Conservation (phyloP, 2,888 invertebrate species). For the Lathronympha strigana region DNA sequence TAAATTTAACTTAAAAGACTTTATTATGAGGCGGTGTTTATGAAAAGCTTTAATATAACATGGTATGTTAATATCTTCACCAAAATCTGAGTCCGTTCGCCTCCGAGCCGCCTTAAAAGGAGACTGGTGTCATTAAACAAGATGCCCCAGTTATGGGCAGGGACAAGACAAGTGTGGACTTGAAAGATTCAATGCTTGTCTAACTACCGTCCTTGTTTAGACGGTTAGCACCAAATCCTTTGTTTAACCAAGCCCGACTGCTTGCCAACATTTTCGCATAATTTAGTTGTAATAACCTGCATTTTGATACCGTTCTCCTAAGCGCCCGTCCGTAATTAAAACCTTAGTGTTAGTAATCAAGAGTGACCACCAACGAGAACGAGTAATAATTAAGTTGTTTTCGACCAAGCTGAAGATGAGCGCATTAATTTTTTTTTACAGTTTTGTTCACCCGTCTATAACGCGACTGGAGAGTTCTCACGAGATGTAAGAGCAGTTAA, state of each 20-base stretch:
- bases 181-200: constrained; percentile 48
- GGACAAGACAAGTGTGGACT: constrained; percentile 62
- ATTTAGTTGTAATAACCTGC: not conserved
- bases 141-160: constrained; percentile 62
- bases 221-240: constrained; percentile 27
- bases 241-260: constrained; percentile 14
- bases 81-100: constrained; percentile 38
- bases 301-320: not conserved
- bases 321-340: constrained; percentile 15
- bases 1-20: constrained; percentile 15
- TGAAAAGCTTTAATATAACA: constrained; percentile 17
- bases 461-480: constrained; percentile 26
- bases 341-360: constrained; percentile 21
- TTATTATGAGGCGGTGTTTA: constrained; percentile 22
- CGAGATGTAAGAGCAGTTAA: constrained; percentile 34
- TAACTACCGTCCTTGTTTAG: constrained; percentile 33
- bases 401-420: constrained; percentile 16
- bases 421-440: constrained; percentile 22
- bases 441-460: constrained; percentile 16
- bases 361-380: constrained; percentile 5
- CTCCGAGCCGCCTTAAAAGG: constrained; percentile 58
- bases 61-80: constrained; percentile 36
- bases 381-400: constrained; percentile 27
- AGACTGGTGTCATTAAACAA: constrained; percentile 66
- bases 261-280: not conserved